Conservation (phyloP, 2,113 vertebrate species). For the Neotoma lepida region DNA sequence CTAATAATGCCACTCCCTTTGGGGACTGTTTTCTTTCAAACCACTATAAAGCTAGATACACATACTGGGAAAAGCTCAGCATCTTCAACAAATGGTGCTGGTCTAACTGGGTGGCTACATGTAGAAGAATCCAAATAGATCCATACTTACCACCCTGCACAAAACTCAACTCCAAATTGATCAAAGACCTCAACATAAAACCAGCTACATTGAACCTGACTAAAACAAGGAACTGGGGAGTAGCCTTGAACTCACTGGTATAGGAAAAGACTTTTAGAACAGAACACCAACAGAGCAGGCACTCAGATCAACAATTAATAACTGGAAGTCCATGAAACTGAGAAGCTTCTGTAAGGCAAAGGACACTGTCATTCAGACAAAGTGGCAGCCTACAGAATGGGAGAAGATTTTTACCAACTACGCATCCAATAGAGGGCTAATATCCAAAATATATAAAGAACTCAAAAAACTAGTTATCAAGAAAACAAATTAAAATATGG, state of each 20-base stretch:
- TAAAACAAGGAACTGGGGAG: not conserved
- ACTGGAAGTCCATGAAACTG: not conserved
- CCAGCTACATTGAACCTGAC: not conserved
- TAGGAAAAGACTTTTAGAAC: not conserved
- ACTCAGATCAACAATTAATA: not conserved
- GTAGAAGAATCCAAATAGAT: not conserved
- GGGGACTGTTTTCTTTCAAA: not conserved
- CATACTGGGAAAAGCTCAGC: not conserved
- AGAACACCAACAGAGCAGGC: not conserved
- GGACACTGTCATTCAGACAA: not conserved
- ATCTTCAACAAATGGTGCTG: not conserved
- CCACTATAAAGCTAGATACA: not conserved
- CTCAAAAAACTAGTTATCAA: not conserved
- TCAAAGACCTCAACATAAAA: not conserved
- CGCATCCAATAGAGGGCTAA: not conserved
- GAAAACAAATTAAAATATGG: not conserved
- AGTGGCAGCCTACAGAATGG: not conserved
- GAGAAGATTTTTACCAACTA: not conserved
- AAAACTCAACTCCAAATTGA: not conserved
- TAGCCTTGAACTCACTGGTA: not conserved
- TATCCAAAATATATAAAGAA: not conserved
- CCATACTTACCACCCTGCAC: not conserved
- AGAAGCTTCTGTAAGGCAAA: not conserved
- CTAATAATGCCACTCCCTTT: not conserved
- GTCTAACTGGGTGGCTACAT: not conserved